These are phyloP conservation scores for Halocaridina rubra DNA, from an alignment of 2,888 invertebrate species.

Conservation along the genomic window DNA sequence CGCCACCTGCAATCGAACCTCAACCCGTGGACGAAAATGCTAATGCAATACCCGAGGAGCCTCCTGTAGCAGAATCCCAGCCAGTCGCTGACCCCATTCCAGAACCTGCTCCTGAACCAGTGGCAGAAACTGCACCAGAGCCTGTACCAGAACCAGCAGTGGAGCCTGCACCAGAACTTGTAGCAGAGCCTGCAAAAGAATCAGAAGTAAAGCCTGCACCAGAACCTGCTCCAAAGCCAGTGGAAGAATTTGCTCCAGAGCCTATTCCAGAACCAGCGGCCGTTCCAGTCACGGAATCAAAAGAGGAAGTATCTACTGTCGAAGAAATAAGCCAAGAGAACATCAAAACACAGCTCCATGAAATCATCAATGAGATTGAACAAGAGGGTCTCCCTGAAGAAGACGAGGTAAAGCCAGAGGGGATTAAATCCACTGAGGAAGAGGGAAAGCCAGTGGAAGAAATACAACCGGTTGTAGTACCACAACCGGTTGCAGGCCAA, in stretches of 20 bases:
- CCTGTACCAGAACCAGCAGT: background rate
- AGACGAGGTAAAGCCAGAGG: background rate
- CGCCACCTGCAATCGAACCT: background rate
- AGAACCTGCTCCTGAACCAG: background rate
- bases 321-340: slow-evolving; percentile 48
- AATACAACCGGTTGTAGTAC: background rate
- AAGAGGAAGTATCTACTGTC: background rate
- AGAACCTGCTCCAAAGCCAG: background rate
- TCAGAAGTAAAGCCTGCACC: background rate
- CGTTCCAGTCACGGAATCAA: background rate
- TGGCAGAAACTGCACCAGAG: background rate
- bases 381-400: slow-evolving; percentile 27
- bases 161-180: background rate
- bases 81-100: background rate
- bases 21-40: slow-evolving; percentile 40
- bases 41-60: background rate
- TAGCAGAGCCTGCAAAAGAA: background rate
- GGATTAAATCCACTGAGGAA: slow-evolving; percentile 2
- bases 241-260: background rate
- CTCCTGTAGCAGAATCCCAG: background rate
- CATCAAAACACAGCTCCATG: slow-evolving; percentile 44
- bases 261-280: background rate
- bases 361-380: slow-evolving; percentile 50
- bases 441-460: background rate
- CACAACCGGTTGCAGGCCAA: background rate